Percentiles rank a stretch among this genome's conserved stretches.
phyloP scores from a whole-genome alignment of 30 jellyfish, hydroid and myxozoan species.

The Turritopsis rubra region DNA sequence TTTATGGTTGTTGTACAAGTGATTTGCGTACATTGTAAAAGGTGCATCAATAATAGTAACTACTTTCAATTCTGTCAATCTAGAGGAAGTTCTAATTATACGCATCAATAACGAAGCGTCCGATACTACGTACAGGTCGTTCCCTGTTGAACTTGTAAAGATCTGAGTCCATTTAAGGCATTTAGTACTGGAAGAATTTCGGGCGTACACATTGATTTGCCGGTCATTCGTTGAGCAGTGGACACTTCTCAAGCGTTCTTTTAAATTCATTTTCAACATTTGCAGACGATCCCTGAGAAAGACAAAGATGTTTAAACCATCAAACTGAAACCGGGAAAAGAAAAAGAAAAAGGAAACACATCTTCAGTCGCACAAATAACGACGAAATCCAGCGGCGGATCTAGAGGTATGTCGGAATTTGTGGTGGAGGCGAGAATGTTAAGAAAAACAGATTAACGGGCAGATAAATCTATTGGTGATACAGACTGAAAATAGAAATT shows the following conservation, averaged over 20 bases:
- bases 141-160: background rate
- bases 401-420: too few relatives aligned
- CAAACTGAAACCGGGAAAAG: background rate
- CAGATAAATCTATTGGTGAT: too few relatives aligned
- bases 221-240: background rate
- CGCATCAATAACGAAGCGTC: constrained; percentile 14
- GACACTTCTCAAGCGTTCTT: background rate
- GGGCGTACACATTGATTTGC: constrained; percentile 7
- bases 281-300: background rate
- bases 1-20: background rate
- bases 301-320: background rate
- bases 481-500: too few relatives aligned
- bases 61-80: background rate
- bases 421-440: too few relatives aligned
- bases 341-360: background rate
- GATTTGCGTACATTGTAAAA: background rate
- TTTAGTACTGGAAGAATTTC: background rate
- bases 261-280: background rate
- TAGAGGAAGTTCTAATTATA: background rate
- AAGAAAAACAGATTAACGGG: too few relatives aligned
- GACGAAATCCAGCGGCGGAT: too few relatives aligned
- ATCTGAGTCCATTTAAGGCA: background rate
- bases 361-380: too few relatives aligned
- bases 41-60: constrained; percentile 16
- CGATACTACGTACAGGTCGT: background rate